Conservation (phyloP, 2,888 invertebrate species). For the Sturmia bella region DNA sequence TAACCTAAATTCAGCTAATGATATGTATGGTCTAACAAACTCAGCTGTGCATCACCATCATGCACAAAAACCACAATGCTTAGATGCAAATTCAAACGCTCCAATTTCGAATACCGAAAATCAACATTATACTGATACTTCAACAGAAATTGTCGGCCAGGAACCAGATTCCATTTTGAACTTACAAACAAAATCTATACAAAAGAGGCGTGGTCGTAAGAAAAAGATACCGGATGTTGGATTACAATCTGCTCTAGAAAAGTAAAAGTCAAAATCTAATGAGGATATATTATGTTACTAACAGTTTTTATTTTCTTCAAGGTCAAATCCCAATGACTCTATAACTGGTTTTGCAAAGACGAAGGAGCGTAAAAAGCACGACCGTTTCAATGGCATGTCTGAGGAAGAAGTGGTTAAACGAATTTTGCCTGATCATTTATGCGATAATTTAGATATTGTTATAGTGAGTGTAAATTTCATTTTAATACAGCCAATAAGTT, state of each 20-base stretch:
- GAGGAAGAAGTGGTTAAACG: slow-evolving; percentile 97
- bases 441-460: slow-evolving; percentile 97
- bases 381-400: slow-evolving; percentile 97
- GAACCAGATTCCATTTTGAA: slow-evolving; percentile 27
- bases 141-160: not conserved
- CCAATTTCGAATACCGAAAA: not conserved
- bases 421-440: slow-evolving; percentile 96
- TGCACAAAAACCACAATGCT: slow-evolving; percentile 68
- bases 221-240: slow-evolving; percentile 85
- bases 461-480: slow-evolving; percentile 92
- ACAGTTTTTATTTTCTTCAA: slow-evolving; percentile 9
- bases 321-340: slow-evolving; percentile 43
- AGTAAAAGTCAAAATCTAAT: slow-evolving; percentile 2
- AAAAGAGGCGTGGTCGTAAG: slow-evolving; percentile 93
- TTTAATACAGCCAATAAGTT: slow-evolving; percentile 1
- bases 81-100: slow-evolving; percentile 20
- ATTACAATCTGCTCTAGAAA: slow-evolving; percentile 30
- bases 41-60: slow-evolving; percentile 47
- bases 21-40: slow-evolving; percentile 38
- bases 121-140: slow-evolving; percentile 38
- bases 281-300: no score
- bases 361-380: slow-evolving; percentile 96
- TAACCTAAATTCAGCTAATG: slow-evolving; percentile 14
- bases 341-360: slow-evolving; percentile 70
- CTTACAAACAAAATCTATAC: slow-evolving; percentile 76